Percentiles rank a stretch among this genome's conserved stretches.
phyloP scores from a whole-genome alignment of 2,888 invertebrate genomes.

The Biston betularia region DNA sequence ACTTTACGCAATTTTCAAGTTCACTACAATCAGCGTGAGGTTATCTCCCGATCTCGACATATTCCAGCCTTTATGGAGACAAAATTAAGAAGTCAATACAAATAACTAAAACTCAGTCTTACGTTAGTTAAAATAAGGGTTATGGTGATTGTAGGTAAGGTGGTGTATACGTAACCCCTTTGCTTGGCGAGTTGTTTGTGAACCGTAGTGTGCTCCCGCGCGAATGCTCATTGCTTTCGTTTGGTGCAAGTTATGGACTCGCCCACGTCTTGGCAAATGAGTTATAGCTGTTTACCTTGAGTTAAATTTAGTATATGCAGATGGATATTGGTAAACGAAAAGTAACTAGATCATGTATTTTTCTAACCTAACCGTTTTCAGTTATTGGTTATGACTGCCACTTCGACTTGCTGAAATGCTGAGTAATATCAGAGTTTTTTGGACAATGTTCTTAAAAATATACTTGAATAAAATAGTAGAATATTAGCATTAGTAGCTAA shows the following conservation, averaged over 20 bases:
- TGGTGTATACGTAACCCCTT: conserved; percentile 61
- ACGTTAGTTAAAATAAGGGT: conserved; percentile 46
- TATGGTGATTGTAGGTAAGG: conserved; percentile 44
- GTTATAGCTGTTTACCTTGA: conserved; percentile 26
- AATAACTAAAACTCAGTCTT: conserved; percentile 44
- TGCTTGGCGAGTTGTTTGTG: conserved; percentile 71
- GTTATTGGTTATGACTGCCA: too few relatives aligned
- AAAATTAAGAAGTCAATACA: conserved; percentile 34
- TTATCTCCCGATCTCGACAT: conserved; percentile 71
- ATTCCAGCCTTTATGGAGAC: conserved; percentile 64
- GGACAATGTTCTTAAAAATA: too few relatives aligned
- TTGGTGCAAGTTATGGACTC: conserved; percentile 56
- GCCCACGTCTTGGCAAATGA: conserved; percentile 21
- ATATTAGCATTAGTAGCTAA: too few relatives aligned
- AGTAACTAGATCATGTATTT: not conserved
- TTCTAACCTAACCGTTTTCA: not conserved
- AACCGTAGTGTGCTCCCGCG: conserved; percentile 67
- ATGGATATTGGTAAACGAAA: not conserved
- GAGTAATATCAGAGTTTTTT: too few relatives aligned
- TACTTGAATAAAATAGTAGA: too few relatives aligned
- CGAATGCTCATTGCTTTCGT: conserved; percentile 74
- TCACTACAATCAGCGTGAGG: conserved; percentile 65
- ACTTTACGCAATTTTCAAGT: conserved; percentile 67
- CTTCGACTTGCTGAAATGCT: too few relatives aligned
- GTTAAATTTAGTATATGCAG: conserved; percentile 1